Percentiles rank a stretch among this genome's conserved stretches.
These are phyloP conservation scores for Dunckerocampus dactyliophorus DNA, from an alignment of 2,113 vertebrate genomes.

Conservation along the genomic window DNA sequence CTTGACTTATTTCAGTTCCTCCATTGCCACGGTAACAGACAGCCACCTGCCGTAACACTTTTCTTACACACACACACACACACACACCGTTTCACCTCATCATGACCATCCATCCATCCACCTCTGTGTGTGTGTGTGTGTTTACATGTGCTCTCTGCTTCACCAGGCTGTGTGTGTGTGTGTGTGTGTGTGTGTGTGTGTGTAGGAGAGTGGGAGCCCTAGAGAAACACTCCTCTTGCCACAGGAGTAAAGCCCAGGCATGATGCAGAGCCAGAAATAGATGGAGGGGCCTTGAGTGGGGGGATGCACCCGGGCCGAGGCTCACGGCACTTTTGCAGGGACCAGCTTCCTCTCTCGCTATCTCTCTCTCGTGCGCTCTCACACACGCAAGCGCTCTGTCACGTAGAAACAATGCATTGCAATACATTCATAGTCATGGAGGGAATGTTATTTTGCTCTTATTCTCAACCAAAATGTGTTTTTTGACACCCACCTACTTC, in stretches of 20 bases:
- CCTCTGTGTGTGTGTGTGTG: slow-evolving; percentile 20
- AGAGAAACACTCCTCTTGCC: slow-evolving; percentile 97
- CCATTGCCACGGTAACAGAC: neutral
- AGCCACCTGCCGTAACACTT: slow-evolving; percentile 5
- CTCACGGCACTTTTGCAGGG: slow-evolving; percentile 80
- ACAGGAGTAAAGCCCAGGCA: slow-evolving; percentile 99
- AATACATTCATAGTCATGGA: too few species aligned
- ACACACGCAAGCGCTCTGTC: neutral
- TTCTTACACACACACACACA: slow-evolving; percentile 23
- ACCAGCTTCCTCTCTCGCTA: slow-evolving; percentile 24
- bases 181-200: slow-evolving; percentile 28
- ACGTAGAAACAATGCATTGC: too few species aligned
- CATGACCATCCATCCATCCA: slow-evolving; percentile 24
- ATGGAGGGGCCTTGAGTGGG: slow-evolving; percentile 87
- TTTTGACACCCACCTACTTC: too few species aligned
- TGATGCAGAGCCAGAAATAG: slow-evolving; percentile 99
- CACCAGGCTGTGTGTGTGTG: slow-evolving; percentile 28
- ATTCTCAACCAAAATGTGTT: too few species aligned
- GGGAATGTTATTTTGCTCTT: too few species aligned
- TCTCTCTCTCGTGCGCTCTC: neutral
- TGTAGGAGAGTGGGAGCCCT: slow-evolving; percentile 83
- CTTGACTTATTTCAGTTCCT: neutral
- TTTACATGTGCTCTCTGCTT: slow-evolving; percentile 45
- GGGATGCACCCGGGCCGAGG: slow-evolving; percentile 81
- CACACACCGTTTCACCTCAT: neutral